These are phyloP conservation scores for Thymallus thymallus DNA, from an alignment of 2,113 vertebrate genomes.

Conservation along the genomic window DNA sequence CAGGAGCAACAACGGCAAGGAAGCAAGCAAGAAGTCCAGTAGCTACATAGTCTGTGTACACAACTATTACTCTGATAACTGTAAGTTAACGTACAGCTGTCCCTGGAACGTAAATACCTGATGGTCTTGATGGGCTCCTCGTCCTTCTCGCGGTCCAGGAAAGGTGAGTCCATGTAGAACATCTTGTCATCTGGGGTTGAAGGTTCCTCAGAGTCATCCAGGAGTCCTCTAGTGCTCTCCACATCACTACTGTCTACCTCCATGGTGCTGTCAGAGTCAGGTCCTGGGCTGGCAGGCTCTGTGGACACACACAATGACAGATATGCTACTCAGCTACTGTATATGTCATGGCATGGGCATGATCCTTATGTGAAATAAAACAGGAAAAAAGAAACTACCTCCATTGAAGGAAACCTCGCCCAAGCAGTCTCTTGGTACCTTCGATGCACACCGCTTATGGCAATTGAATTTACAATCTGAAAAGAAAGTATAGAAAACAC, in stretches of 20 bases:
- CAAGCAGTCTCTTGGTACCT: constrained; percentile 95
- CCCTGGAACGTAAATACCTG: constrained; percentile 71
- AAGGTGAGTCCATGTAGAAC: constrained; percentile 89
- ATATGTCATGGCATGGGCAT: not conserved
- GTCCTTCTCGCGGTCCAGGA: constrained; percentile 89
- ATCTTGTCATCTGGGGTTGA: constrained; percentile 95
- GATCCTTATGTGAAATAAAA: not conserved
- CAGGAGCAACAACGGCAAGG: no score
- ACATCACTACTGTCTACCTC: constrained; percentile 91
- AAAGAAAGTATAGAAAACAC: constrained; percentile 6
- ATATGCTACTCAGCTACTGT: not conserved
- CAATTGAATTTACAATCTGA: constrained; percentile 97
- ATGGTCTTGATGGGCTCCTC: constrained; percentile 92
- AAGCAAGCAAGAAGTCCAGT: no score
- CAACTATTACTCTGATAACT: no score
- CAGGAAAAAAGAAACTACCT: constrained; percentile 71
- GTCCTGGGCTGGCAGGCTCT: constrained; percentile 90
- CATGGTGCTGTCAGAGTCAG: constrained; percentile 93
- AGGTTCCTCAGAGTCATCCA: constrained; percentile 89
- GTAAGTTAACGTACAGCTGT: no score
- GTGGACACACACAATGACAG: constrained; percentile 2
- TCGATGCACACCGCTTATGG: constrained; percentile 94
- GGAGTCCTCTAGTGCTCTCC: constrained; percentile 80
- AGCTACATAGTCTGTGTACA: no score
- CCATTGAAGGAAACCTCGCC: constrained; percentile 95